phyloP scores from a whole-genome alignment of 1,140 invertebrate species.

The Ectropis grisescens region DNA sequence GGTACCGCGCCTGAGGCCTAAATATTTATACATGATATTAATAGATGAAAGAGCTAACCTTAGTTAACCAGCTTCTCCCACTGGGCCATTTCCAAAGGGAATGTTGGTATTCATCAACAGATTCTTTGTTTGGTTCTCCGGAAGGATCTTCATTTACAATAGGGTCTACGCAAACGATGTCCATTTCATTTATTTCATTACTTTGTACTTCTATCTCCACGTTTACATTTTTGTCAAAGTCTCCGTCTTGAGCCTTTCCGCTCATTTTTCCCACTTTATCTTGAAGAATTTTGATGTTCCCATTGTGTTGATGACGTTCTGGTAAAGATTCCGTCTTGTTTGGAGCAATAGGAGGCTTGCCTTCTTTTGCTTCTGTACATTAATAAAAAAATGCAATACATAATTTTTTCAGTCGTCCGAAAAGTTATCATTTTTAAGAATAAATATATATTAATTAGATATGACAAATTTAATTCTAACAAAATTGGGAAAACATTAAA shows the following conservation, averaged over 20 bases:
- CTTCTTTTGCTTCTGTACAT: constrained; percentile 47
- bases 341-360: constrained; percentile 19
- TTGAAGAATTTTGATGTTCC: constrained; percentile 30
- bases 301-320: constrained; percentile 61
- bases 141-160: constrained; percentile 23
- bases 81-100: constrained; percentile 71
- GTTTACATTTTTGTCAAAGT: constrained; percentile 19
- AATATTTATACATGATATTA: too few relatives aligned
- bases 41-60: too few relatives aligned
- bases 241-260: constrained; percentile 3
- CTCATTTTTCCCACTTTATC: constrained; percentile 5
- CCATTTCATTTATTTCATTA: constrained; percentile 28
- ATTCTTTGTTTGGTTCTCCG: constrained; percentile 28
- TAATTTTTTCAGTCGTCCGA: too few relatives aligned
- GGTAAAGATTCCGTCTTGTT: constrained; percentile 24
- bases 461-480: too few relatives aligned
- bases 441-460: too few relatives aligned
- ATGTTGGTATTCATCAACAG: constrained; percentile 53
- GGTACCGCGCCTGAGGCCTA: too few relatives aligned
- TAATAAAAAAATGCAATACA: too few relatives aligned
- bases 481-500: too few relatives aligned
- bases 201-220: constrained; percentile 25
- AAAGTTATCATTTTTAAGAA: too few relatives aligned
- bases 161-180: constrained; percentile 17
- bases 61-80: constrained; percentile 66